Base-by-base conservation (phyloP, 2,797 vertebrate species). In the Cyprinella venusta region DNA sequence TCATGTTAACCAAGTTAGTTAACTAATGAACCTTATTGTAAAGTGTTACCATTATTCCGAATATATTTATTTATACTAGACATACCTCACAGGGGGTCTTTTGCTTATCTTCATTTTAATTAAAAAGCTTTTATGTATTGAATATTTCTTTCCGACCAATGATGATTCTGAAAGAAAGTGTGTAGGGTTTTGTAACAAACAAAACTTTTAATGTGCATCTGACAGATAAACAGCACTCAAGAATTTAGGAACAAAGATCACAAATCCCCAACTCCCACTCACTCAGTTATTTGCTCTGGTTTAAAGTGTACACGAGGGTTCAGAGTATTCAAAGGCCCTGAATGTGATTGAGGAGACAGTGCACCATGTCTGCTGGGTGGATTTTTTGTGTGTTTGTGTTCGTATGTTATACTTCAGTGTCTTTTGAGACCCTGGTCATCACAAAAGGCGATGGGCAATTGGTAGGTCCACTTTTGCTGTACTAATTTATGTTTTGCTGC, bases 351-450 rank as follows among this genome's bases (percentile, higher is more conserved):
- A 24, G 26, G 1, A 48, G 63, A 72, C 10, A 18, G 63, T 64
- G 4, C 56, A 85, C 30, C 75, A 87, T 90, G 91, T 6, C 48
- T 70, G 70, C 9, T 0, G 9, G 50, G 61, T 86, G 89, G 89
- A 89, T 91, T 85, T 75, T 90, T 71, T 90, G 85, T 79, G 15
- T 86, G 8, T 90, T 84, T 48, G 4, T 90, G 26, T 87, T 64
- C 56, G 61, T 80, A 76, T 83, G 79, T 85, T 36, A 81, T 79
- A 64, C 63, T 36, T 52, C 19, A 10, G 78, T 76, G 74, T 80
- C 52, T 21, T 75, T 56, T 8, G 90, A 87, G 52, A 88, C 88
- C 30, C 65, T 91, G 81, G 21, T 91, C 4, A 24, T 92, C 84
- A 91, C 89, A 63, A 76, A 59, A n/a, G 88, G 86, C 63, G 79